Percentiles rank a stretch among this genome's conserved stretches.
These are phyloP conservation scores for Tetragonula carbonaria DNA, from an alignment of 2,888 invertebrate species.

Conservation along the genomic window DNA sequence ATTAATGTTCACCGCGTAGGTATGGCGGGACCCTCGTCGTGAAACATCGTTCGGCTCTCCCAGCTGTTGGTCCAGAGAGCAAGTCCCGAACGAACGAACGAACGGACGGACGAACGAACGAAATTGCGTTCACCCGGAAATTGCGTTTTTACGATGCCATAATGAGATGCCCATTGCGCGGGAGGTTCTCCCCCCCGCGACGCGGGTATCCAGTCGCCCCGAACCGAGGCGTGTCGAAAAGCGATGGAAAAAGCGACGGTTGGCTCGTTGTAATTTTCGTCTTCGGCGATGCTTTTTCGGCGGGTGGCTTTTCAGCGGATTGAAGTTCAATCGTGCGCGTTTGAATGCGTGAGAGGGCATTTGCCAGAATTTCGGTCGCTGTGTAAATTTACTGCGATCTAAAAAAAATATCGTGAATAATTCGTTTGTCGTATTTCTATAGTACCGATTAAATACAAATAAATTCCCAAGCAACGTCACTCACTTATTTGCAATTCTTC, in stretches of 20 bases:
- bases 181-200: background rate
- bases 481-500: too few species aligned
- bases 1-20: conserved; percentile 72
- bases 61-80: conserved; percentile 45
- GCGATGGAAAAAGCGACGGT: background rate
- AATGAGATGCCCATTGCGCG: conserved; percentile 44
- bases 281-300: background rate
- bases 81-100: conserved; percentile 39
- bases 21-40: conserved; percentile 48
- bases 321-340: background rate
- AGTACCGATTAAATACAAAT: too few species aligned
- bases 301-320: background rate
- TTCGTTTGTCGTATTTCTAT: too few species aligned
- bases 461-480: too few species aligned
- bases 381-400: too few species aligned
- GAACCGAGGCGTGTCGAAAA: background rate
- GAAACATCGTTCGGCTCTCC: conserved; percentile 53
- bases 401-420: too few species aligned
- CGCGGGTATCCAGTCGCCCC: too few species aligned
- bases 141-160: conserved; percentile 56
- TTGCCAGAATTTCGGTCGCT: too few species aligned
- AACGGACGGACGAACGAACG: conserved; percentile 34
- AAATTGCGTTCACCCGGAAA: conserved; percentile 55
- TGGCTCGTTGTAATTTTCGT: conserved; percentile 5
- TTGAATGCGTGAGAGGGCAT: too few species aligned